Conservation (phyloP, 2,888 invertebrate species). For the Tethea ocularis region DNA sequence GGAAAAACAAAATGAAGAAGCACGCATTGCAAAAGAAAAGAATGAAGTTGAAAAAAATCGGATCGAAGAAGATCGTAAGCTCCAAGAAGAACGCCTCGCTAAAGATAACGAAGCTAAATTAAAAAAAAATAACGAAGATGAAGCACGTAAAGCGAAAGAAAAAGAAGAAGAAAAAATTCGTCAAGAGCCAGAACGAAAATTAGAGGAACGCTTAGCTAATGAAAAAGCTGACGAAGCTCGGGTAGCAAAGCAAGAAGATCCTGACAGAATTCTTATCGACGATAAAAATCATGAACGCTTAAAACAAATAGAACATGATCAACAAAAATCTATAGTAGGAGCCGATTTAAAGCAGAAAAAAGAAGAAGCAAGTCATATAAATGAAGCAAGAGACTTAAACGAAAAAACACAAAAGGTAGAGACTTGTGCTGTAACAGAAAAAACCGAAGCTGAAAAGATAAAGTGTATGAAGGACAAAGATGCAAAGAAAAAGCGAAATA, state of each 20-base stretch:
- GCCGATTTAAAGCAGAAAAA: too few relatives aligned
- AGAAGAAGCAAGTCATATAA: slow-evolving; percentile 19
- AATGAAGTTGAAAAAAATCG: slow-evolving; percentile 14
- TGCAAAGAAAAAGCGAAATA: slow-evolving; percentile 10
- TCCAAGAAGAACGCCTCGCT: slow-evolving; percentile 19
- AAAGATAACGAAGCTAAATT: slow-evolving; percentile 13
- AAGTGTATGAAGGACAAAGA: slow-evolving; percentile 10
- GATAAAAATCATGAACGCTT: background rate
- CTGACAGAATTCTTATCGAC: too few relatives aligned
- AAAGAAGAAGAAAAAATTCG: slow-evolving; percentile 16
- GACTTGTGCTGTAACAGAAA: slow-evolving; percentile 16
- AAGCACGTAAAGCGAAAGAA: slow-evolving; percentile 13
- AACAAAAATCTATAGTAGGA: background rate
- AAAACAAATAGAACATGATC: too few relatives aligned
- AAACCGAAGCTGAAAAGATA: slow-evolving; percentile 11
- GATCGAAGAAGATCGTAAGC: slow-evolving; percentile 17
- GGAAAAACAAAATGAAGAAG: slow-evolving; percentile 7
- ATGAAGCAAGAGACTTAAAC: too few relatives aligned
- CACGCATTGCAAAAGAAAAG: background rate
- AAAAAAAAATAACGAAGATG: slow-evolving; percentile 14
- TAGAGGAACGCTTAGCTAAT: slow-evolving; percentile 12
- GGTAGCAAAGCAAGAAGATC: background rate
- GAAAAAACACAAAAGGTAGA: slow-evolving; percentile 14
- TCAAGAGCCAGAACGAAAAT: slow-evolving; percentile 20
- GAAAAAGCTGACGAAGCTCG: background rate